Conservation (phyloP, 2,113 vertebrate genomes). For the Percopsis transmontana region DNA sequence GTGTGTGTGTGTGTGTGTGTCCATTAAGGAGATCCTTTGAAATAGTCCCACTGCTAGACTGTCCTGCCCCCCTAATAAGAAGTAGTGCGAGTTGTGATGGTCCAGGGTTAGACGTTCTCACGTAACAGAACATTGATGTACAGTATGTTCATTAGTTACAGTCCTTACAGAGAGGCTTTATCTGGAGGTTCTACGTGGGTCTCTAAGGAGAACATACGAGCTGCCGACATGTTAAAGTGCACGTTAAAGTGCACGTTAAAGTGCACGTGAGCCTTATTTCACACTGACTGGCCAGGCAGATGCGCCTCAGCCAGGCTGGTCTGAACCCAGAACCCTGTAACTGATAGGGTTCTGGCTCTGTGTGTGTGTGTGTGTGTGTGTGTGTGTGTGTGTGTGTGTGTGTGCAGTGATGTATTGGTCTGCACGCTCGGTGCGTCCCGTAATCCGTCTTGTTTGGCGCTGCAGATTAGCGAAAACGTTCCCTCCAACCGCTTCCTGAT, state of each 20-base stretch:
- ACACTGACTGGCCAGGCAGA: slow-evolving; percentile 17
- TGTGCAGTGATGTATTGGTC: slow-evolving; percentile 50
- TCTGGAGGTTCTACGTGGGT: too few species aligned
- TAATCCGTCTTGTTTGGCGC: slow-evolving; percentile 59
- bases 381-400: slow-evolving; percentile 19
- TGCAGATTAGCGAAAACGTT: slow-evolving; percentile 46
- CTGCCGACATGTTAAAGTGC: background rate
- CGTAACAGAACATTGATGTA: too few species aligned
- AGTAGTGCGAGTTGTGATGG: too few species aligned
- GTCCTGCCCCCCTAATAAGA: too few species aligned
- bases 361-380: slow-evolving; percentile 13
- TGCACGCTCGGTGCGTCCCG: slow-evolving; percentile 25
- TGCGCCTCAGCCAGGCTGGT: slow-evolving; percentile 5
- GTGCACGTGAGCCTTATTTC: slow-evolving; percentile 17
- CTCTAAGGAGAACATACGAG: too few species aligned
- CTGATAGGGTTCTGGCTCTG: background rate
- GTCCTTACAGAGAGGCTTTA: too few species aligned
- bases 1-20: too few species aligned
- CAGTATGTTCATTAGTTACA: too few species aligned
- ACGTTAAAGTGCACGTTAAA: background rate
- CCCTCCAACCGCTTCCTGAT: slow-evolving; percentile 5
- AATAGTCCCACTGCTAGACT: too few species aligned
- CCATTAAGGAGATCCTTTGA: too few species aligned
- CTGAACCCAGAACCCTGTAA: background rate
- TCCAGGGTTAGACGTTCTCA: too few species aligned